phyloP scores from a whole-genome alignment of 1,140 invertebrate genomes.

The Calephelis nemesis region DNA sequence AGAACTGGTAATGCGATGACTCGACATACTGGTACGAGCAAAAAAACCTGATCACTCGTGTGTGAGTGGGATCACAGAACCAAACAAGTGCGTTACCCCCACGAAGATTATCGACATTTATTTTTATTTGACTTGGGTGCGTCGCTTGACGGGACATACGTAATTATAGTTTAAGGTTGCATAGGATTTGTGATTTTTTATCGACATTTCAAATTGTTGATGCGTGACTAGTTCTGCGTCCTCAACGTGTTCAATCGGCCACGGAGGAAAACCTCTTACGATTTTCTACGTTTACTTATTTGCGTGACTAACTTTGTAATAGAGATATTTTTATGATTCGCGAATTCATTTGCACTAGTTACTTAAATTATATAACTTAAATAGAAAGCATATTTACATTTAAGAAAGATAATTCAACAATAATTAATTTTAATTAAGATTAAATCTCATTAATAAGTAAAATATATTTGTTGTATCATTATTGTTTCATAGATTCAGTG shows the following conservation, averaged over 20 bases:
- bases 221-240: conserved; percentile 24
- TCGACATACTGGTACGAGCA: conserved; percentile 54
- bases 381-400: too few species aligned
- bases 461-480: too few species aligned
- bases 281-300: conserved; percentile 14
- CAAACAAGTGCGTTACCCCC: conserved; percentile 77
- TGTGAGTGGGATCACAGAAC: conserved; percentile 56
- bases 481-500: too few species aligned
- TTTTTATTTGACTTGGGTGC: conserved; percentile 57
- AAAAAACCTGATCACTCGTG: conserved; percentile 51
- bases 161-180: conserved; percentile 23
- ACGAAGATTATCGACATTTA: conserved; percentile 65
- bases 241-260: conserved; percentile 21
- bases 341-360: neutral
- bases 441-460: too few species aligned
- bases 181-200: conserved; percentile 25
- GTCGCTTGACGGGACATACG: conserved; percentile 32
- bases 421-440: too few species aligned
- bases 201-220: conserved; percentile 35
- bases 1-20: conserved; percentile 69
- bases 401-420: too few species aligned
- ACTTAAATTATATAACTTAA: neutral
- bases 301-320: neutral
- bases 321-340: neutral
- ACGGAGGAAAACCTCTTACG: conserved; percentile 20